A percentile compares a stretch with the other conserved stretches of the same genome.
These are phyloP conservation scores for Fulmarus glacialis DNA, from an alignment of 2,113 vertebrate species.

Conservation along the genomic window DNA sequence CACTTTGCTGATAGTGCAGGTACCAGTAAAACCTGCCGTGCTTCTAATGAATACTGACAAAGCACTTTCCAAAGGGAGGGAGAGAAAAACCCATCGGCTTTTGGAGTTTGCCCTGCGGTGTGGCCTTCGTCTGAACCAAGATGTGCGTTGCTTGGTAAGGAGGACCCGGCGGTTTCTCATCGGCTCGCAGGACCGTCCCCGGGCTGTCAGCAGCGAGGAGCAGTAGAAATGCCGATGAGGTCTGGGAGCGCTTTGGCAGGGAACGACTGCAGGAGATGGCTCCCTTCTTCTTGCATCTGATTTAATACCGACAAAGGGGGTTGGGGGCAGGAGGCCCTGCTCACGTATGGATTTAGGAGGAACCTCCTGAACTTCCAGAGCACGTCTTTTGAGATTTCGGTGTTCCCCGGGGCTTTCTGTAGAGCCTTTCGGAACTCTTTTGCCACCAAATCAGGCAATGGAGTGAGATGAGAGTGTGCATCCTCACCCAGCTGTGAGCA, in stretches of 20 bases:
- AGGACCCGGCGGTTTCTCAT: accelerated
- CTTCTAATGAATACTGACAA: conserved; percentile 18
- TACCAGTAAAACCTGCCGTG: not conserved
- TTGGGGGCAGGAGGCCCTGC: not conserved
- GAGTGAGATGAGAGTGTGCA: accelerated
- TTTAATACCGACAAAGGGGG: accelerated
- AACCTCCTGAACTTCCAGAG: not conserved
- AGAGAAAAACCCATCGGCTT: not conserved
- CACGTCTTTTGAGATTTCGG: not conserved
- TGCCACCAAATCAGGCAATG: accelerated
- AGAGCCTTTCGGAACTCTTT: not conserved
- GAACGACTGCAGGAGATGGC: accelerated
- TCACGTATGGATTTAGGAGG: not conserved
- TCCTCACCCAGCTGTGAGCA: not conserved
- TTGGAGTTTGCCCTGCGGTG: not conserved
- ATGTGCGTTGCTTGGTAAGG: not conserved
- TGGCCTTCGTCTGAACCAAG: not conserved
- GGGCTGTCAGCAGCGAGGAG: not conserved
- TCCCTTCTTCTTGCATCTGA: not conserved
- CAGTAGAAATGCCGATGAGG: not conserved
- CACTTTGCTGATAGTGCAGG: conserved; percentile 4
- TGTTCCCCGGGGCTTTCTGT: not conserved
- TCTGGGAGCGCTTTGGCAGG: not conserved
- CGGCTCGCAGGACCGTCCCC: not conserved
- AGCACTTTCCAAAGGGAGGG: not conserved